Evolutionary conservation across 2,888 invertebrate species (phyloP).

Genomic region (Anthophora plumipes): DNA sequence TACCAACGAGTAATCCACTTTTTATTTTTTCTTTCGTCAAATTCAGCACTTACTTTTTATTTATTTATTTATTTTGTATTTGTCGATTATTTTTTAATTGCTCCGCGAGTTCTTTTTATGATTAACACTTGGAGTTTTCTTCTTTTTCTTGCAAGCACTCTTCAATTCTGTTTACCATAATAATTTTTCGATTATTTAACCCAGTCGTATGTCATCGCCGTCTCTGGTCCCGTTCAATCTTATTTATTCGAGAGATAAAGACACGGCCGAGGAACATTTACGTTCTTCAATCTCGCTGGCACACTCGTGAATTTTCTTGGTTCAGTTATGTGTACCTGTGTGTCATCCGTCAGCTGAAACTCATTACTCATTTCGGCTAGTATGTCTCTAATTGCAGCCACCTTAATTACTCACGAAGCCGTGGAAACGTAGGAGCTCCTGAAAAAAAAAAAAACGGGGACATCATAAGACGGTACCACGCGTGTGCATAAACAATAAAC

Average conservation of each 20-base stretch:
- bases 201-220: too few species aligned
- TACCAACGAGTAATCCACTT: too few species aligned
- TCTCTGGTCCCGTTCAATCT: neutral
- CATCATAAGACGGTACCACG: constrained; percentile 50
- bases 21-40: too few species aligned
- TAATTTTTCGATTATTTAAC: neutral
- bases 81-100: too few species aligned
- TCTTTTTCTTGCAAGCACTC: too few species aligned
- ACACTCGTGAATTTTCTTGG: constrained; percentile 1
- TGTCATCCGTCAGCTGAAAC: constrained; percentile 50
- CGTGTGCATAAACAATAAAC: constrained; percentile 54
- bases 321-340: constrained; percentile 34
- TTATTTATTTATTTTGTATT: too few species aligned
- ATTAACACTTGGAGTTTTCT: too few species aligned
- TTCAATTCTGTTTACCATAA: too few species aligned
- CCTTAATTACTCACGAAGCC: constrained; percentile 60
- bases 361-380: constrained; percentile 63
- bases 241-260: neutral
- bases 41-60: too few species aligned
- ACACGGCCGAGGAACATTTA: neutral
- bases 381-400: constrained; percentile 61
- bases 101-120: too few species aligned
- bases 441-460: constrained; percentile 54
- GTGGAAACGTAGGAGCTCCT: constrained; percentile 21
- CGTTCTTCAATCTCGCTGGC: neutral